Evolutionary conservation across 2,888 invertebrate genomes (phyloP).

Genomic region (Gibbula magus): DNA sequence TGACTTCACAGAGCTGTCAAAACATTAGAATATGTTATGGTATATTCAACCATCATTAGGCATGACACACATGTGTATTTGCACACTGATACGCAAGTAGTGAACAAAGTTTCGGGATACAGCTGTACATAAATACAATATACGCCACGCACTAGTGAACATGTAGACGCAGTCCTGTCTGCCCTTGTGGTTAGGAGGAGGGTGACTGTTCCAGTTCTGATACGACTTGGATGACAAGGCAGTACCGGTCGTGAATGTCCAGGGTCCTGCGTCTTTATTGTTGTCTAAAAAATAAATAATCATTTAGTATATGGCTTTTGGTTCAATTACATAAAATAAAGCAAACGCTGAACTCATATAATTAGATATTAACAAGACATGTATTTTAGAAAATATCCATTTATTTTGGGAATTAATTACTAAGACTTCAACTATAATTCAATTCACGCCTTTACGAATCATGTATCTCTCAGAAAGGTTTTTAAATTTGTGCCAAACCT

Average conservation of each 20-base stretch:
- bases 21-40: too few species aligned
- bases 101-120: not conserved
- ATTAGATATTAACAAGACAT: not conserved
- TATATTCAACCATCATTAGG: too few species aligned
- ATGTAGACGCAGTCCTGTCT: conserved; percentile 48
- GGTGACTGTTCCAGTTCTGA: conserved; percentile 37
- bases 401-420: too few species aligned
- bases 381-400: too few species aligned
- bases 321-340: not conserved
- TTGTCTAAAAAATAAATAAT: conserved; percentile 39
- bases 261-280: conserved; percentile 39
- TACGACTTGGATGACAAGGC: conserved; percentile 32
- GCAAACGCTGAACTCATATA: not conserved
- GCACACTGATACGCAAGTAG: not conserved
- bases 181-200: conserved; percentile 33
- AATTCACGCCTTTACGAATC: too few species aligned
- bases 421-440: too few species aligned
- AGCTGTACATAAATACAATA: not conserved
- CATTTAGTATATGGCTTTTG: not conserved
- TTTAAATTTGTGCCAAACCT: too few species aligned
- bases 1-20: too few species aligned
- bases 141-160: conserved; percentile 40
- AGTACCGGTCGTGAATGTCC: conserved; percentile 41
- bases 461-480: too few species aligned
- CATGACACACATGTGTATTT: too few species aligned